Percentiles rank a stretch among this genome's conserved stretches.
Evolutionary conservation across 1,140 invertebrate species (phyloP).

Genomic region (Polypedilum pembai): DNA sequence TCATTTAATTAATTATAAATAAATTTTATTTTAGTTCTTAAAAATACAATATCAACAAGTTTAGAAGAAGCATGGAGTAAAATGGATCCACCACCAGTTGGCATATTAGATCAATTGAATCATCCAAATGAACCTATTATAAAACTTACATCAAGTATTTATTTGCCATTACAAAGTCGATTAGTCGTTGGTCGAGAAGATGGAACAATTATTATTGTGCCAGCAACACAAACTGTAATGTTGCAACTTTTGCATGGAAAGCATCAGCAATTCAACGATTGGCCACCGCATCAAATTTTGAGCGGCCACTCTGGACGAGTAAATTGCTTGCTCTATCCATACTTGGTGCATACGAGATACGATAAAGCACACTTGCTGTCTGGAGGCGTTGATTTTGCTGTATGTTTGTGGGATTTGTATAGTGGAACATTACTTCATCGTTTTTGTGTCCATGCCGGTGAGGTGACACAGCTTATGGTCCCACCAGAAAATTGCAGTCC

Average conservation of each 20-base stretch:
- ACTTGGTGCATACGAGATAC: conserved; percentile 77
- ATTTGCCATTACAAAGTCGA: conserved; percentile 84
- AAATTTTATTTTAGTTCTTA: conserved; percentile 46
- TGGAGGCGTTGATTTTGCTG: conserved; percentile 95
- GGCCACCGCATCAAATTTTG: conserved; percentile 82
- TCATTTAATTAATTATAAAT: conserved; percentile 34
- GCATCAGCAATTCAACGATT: conserved; percentile 82
- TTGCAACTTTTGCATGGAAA: conserved; percentile 84
- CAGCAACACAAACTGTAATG: conserved; percentile 92
- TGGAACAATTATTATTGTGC: conserved; percentile 93
- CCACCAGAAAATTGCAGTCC: conserved; percentile 87
- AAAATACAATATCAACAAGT: conserved; percentile 68
- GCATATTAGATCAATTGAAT: conserved; percentile 83
- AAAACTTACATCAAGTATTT: conserved; percentile 85
- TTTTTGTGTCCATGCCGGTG: conserved; percentile 93
- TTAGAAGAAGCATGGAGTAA: conserved; percentile 76
- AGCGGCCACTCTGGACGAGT: conserved; percentile 88
- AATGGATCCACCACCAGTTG: conserved; percentile 79
- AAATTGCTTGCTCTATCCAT: conserved; percentile 92
- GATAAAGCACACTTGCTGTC: conserved; percentile 87
- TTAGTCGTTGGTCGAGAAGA: conserved; percentile 92
- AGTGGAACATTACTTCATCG: conserved; percentile 82
- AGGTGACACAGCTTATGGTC: conserved; percentile 83
- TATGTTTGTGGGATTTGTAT: conserved; percentile 95
- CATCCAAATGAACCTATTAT: conserved; percentile 56